These are phyloP conservation scores for Trissolcus japonicus DNA, from an alignment of 2,888 invertebrate species.

Conservation along the genomic window DNA sequence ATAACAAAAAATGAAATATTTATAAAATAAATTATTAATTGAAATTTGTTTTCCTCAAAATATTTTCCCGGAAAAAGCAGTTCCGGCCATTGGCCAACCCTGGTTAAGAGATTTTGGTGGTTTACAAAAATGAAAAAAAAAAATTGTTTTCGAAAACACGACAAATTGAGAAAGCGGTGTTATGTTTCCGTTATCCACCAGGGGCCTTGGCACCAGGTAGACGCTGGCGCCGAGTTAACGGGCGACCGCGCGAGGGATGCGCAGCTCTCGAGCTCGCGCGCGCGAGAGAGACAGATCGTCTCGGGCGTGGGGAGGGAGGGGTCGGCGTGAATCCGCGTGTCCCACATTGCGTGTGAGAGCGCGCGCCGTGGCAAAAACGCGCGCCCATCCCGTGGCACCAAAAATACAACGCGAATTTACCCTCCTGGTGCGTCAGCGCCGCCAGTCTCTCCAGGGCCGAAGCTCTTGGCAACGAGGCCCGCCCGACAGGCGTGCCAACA, in stretches of 20 bases:
- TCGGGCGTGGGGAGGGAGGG: conserved; percentile 50
- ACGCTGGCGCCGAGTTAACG: conserved; percentile 10
- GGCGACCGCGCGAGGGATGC: conserved; percentile 5
- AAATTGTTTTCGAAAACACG: not conserved
- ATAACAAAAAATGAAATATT: no score
- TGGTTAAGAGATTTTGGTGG: not conserved
- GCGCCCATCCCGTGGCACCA: conserved; percentile 21
- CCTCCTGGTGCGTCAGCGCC: conserved; percentile 23
- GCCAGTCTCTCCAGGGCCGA: conserved; percentile 33
- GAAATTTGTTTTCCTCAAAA: no score
- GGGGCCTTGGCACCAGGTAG: conserved; percentile 9
- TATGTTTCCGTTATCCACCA: conserved; percentile 5
- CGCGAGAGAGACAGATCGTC: conserved; percentile 13
- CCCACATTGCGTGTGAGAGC: conserved; percentile 70
- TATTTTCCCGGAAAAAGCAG: no score
- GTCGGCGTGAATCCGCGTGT: conserved; percentile 65
- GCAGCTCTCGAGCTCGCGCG: not conserved
- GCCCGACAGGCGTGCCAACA: conserved; percentile 9
- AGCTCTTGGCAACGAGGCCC: not conserved
- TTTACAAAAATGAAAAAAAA: not conserved
- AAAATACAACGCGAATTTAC: conserved; percentile 30
- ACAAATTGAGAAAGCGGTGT: not conserved
- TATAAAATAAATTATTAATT: no score
- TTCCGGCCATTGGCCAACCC: not conserved
- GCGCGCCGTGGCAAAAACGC: conserved; percentile 48